phyloP scores from a whole-genome alignment of 2,888 invertebrate genomes.

The Clistopyga incitator region DNA sequence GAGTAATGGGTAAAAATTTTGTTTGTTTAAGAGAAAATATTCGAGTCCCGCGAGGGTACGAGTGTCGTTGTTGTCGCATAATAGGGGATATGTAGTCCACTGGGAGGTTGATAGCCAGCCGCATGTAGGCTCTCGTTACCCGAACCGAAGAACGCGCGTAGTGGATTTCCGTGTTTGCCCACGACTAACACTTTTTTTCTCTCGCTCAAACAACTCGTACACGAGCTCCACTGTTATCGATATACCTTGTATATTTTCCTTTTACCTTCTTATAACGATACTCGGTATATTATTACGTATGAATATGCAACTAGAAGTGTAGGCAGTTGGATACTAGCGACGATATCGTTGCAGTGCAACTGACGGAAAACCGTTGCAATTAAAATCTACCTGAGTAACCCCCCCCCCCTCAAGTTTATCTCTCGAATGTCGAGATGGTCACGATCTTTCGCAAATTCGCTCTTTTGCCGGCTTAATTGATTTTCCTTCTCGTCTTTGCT shows the following conservation, averaged over 20 bases:
- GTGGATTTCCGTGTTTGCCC: constrained; percentile 70
- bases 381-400: constrained; percentile 19
- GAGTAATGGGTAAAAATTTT: too few species aligned
- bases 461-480: constrained; percentile 49
- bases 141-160: constrained; percentile 45
- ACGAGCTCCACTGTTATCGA: constrained; percentile 69
- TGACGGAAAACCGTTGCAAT: constrained; percentile 2
- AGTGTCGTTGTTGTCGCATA: not conserved
- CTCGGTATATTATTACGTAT: too few species aligned
- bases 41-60: not conserved
- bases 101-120: constrained; percentile 40
- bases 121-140: constrained; percentile 34
- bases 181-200: constrained; percentile 20
- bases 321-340: too few species aligned
- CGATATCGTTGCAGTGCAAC: too few species aligned
- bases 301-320: too few species aligned
- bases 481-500: constrained; percentile 21
- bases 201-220: constrained; percentile 16
- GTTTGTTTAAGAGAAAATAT: too few species aligned
- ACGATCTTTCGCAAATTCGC: constrained; percentile 35
- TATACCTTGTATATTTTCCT: constrained; percentile 67
- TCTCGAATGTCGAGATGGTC: constrained; percentile 55
- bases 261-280: too few species aligned
- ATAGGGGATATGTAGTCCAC: not conserved
- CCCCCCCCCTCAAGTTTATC: constrained; percentile 43